Conservation (phyloP, 92 coral and sea anemone species). For the Plumapathes pennacea region DNA sequence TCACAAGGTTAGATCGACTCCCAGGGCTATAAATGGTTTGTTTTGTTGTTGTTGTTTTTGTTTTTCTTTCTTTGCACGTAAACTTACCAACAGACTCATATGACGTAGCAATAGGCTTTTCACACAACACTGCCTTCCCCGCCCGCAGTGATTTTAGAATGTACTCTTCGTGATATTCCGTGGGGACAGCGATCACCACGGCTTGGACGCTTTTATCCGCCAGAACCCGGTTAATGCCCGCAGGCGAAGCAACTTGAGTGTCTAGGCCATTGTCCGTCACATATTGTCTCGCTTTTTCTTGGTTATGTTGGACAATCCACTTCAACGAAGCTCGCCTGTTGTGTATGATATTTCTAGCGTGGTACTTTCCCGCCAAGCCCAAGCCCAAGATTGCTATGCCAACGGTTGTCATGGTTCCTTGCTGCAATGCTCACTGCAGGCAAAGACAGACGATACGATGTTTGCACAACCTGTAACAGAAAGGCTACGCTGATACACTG, state of each 20-base stretch:
- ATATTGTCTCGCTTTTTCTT: slow-evolving; percentile 56
- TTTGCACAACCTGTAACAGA: too few species aligned
- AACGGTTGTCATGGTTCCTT: too few species aligned
- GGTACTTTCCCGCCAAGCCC: slow-evolving; percentile 89
- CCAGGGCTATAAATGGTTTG: too few species aligned
- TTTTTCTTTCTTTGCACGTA: too few species aligned
- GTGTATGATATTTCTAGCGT: slow-evolving; percentile 48
- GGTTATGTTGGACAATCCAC: slow-evolving; percentile 78
- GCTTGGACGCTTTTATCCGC: slow-evolving; percentile 62
- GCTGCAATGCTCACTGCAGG: too few species aligned
- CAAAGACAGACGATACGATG: too few species aligned
- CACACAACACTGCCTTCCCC: slow-evolving; percentile 94
- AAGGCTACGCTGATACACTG: too few species aligned
- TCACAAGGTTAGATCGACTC: too few species aligned
- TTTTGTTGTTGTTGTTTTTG: too few species aligned
- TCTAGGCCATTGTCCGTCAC: slow-evolving; percentile 27
- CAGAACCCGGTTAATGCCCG: slow-evolving; percentile 33
- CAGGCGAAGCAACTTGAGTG: slow-evolving; percentile 50
- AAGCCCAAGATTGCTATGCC: slow-evolving; percentile 74
- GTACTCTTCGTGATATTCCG: slow-evolving; percentile 63
- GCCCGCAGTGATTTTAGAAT: slow-evolving; percentile 68
- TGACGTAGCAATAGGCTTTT: slow-evolving; percentile 80
- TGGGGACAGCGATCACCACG: slow-evolving; percentile 84
- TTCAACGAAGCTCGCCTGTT: slow-evolving; percentile 64
- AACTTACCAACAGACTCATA: slow-evolving; percentile 71